phyloP scores from a whole-genome alignment of 2,888 invertebrate genomes.

The Pseudanteris insignis region DNA sequence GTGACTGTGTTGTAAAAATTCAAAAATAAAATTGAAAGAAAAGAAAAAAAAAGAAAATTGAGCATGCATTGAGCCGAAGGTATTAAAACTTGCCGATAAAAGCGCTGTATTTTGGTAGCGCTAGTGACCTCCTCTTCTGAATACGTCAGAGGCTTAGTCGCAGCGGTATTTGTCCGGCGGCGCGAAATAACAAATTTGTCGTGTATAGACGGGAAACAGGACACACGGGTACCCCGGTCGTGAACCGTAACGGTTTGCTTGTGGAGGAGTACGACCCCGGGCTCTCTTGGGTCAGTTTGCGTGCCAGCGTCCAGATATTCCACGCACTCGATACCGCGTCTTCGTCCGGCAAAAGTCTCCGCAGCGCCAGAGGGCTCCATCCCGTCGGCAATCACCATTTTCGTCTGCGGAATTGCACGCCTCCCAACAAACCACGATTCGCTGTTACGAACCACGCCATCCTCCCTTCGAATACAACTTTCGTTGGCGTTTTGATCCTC shows the following conservation, averaged over 20 bases:
- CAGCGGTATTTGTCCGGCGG: slow-evolving; percentile 21
- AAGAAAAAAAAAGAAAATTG: no score
- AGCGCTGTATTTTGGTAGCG: no score
- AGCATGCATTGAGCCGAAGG: no score
- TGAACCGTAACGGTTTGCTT: slow-evolving; percentile 47
- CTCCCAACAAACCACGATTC: slow-evolving; percentile 1
- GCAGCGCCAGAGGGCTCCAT: slow-evolving; percentile 70
- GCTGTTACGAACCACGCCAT: slow-evolving; percentile 1
- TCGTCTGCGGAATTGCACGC: slow-evolving; percentile 29
- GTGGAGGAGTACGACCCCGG: slow-evolving; percentile 21
- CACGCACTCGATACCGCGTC: slow-evolving; percentile 74
- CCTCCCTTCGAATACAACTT: no score
- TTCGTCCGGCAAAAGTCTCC: slow-evolving; percentile 86
- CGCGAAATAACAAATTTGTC: slow-evolving; percentile 50
- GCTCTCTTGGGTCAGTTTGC: slow-evolving; percentile 71
- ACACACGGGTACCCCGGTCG: slow-evolving; percentile 51
- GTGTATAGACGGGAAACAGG: slow-evolving; percentile 49
- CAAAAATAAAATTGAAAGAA: no score
- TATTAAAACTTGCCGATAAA: no score
- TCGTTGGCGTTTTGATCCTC: no score
- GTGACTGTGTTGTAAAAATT: no score
- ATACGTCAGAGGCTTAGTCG: slow-evolving; percentile 13
- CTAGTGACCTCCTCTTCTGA: no score
- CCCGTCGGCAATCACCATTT: slow-evolving; percentile 68
- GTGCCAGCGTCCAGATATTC: slow-evolving; percentile 84